These are phyloP conservation scores for Pomatorhinus ruficollis DNA, from an alignment of 2,113 vertebrate species.

Conservation along the genomic window DNA sequence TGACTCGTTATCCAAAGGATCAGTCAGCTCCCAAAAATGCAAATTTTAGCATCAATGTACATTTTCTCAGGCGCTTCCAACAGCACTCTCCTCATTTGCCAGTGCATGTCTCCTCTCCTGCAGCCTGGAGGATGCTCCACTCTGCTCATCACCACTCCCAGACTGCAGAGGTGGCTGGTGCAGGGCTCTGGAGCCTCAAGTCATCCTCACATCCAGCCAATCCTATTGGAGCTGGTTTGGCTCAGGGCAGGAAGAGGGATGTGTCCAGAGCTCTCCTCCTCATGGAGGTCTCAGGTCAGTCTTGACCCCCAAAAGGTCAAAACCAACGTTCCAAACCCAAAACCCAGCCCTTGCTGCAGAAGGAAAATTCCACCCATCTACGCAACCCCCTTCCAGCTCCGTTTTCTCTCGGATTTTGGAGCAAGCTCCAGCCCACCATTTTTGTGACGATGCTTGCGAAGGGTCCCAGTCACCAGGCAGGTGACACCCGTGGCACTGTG, in stretches of 20 bases:
- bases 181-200: neutral
- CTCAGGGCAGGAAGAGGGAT: neutral
- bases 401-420: neutral
- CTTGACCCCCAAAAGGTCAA: neutral
- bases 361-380: neutral
- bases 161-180: accelerated
- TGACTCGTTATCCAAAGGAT: neutral
- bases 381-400: neutral
- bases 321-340: neutral
- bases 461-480: neutral
- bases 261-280: neutral
- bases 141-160: neutral
- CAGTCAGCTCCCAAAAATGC: neutral
- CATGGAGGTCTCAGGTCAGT: neutral
- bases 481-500: neutral
- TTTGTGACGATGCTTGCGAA: neutral
- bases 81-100: neutral
- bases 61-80: neutral
- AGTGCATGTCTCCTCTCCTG: neutral
- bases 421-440: neutral
- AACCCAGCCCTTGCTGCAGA: neutral
- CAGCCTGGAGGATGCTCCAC: neutral
- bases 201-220: neutral
- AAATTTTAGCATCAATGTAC: neutral
- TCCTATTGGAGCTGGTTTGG: neutral